Evolutionary conservation across 2,888 invertebrate species (phyloP).

Genomic region (Pandemis cinnamomeana): DNA sequence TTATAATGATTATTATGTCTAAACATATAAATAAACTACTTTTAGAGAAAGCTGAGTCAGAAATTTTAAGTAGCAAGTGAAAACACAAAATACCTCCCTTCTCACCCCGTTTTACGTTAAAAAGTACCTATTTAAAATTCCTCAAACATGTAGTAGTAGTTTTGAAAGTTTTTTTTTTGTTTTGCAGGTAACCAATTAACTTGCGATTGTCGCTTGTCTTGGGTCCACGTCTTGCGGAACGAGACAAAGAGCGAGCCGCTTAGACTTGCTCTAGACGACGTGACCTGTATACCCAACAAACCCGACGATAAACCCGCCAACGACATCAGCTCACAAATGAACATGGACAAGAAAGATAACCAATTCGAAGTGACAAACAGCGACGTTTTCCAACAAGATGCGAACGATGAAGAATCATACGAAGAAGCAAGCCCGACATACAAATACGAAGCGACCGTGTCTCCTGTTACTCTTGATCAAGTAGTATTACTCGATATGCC

Average conservation of each 20-base stretch:
- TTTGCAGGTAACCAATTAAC: conserved; percentile 90
- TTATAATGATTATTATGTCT: too few relatives aligned
- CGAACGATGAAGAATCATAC: conserved; percentile 58
- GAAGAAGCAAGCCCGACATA: conserved; percentile 58
- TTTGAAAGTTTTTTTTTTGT: conserved; percentile 37
- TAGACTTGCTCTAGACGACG: conserved; percentile 87
- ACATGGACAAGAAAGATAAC: conserved; percentile 51
- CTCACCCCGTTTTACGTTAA: too few relatives aligned
- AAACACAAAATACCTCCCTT: too few relatives aligned
- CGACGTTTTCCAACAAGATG: conserved; percentile 58
- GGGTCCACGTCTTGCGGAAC: conserved; percentile 90
- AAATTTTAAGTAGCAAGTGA: too few relatives aligned
- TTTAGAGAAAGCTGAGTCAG: too few relatives aligned
- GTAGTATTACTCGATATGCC: conserved; percentile 65
- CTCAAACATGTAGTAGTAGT: neutral
- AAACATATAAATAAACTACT: too few relatives aligned
- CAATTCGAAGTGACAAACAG: conserved; percentile 57
- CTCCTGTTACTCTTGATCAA: conserved; percentile 60
- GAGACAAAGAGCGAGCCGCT: conserved; percentile 90
- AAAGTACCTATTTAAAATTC: neutral
- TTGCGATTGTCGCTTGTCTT: conserved; percentile 92
- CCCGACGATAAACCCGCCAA: conserved; percentile 48
- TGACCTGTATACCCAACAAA: conserved; percentile 83
- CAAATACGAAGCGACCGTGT: conserved; percentile 63
- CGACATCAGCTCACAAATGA: conserved; percentile 39